Percentiles rank a stretch among this genome's conserved stretches.
These are phyloP conservation scores for Cheilosia urbana DNA, from an alignment of 2,888 invertebrate species.

Conservation along the genomic window DNA sequence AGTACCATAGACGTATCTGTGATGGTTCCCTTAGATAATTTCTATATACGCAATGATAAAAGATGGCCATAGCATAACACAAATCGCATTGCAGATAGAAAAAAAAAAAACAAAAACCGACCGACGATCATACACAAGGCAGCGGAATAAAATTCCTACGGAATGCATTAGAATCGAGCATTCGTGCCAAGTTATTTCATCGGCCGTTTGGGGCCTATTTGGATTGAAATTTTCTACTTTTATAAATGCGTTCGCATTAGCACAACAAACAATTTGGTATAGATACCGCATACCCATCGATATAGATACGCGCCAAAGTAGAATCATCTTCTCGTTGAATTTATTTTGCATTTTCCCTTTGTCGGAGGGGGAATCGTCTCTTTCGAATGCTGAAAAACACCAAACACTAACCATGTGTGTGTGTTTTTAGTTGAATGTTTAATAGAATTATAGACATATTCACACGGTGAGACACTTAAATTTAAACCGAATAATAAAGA, in stretches of 20 bases:
- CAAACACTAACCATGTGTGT: slow-evolving; percentile 39
- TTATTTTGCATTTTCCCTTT: slow-evolving; percentile 39
- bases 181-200: slow-evolving; percentile 76
- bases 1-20: slow-evolving; percentile 42
- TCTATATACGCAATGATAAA: slow-evolving; percentile 51
- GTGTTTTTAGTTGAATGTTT: slow-evolving; percentile 43
- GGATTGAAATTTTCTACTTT: slow-evolving; percentile 77
- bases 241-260: slow-evolving; percentile 71
- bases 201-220: slow-evolving; percentile 77
- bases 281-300: slow-evolving; percentile 42
- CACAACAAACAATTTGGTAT: slow-evolving; percentile 44
- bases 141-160: slow-evolving; percentile 60
- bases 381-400: slow-evolving; percentile 59
- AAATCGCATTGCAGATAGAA: slow-evolving; percentile 44
- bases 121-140: slow-evolving; percentile 4
- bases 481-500: slow-evolving; percentile 51
- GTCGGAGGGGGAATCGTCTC: slow-evolving; percentile 40
- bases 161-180: slow-evolving; percentile 74
- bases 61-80: slow-evolving; percentile 61
- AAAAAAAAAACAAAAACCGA: neutral
- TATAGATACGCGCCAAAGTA: slow-evolving; percentile 47
- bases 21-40: slow-evolving; percentile 51
- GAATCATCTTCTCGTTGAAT: slow-evolving; percentile 40
- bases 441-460: slow-evolving; percentile 73
- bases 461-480: slow-evolving; percentile 69